Conservation (phyloP, 2,888 invertebrate genomes). For the Dermolepida albohirtum region DNA sequence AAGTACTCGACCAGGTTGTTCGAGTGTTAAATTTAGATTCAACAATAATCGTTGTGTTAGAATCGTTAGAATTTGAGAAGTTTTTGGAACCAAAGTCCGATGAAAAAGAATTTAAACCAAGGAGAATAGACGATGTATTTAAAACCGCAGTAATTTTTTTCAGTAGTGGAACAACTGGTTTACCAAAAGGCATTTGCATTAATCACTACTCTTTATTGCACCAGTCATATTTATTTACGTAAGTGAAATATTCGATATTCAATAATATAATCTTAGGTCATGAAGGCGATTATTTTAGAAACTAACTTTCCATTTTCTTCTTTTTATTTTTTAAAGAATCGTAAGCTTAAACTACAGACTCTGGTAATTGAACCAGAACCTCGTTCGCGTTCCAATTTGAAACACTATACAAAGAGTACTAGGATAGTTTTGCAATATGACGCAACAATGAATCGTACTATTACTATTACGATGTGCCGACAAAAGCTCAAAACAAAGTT, state of each 20-base stretch:
- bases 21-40: constrained; percentile 10
- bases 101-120: constrained; percentile 48
- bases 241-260: constrained; percentile 1
- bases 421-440: too few species aligned
- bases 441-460: too few species aligned
- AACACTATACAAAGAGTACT: too few species aligned
- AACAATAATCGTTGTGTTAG: constrained; percentile 45
- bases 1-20: constrained; percentile 39
- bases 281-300: too few species aligned
- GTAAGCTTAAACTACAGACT: too few species aligned
- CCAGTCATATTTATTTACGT: constrained; percentile 38
- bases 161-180: constrained; percentile 54
- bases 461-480: too few species aligned
- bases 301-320: too few species aligned
- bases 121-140: constrained; percentile 32
- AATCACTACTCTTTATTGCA: constrained; percentile 48
- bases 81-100: constrained; percentile 38
- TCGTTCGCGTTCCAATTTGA: too few species aligned
- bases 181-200: constrained; percentile 52
- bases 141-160: constrained; percentile 50
- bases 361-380: too few species aligned
- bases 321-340: too few species aligned
- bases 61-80: constrained; percentile 39
- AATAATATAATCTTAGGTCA: too few species aligned
- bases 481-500: too few species aligned